Base-by-base conservation (phyloP, 2,888 invertebrate genomes). In the Harpalus rufipes region DNA sequence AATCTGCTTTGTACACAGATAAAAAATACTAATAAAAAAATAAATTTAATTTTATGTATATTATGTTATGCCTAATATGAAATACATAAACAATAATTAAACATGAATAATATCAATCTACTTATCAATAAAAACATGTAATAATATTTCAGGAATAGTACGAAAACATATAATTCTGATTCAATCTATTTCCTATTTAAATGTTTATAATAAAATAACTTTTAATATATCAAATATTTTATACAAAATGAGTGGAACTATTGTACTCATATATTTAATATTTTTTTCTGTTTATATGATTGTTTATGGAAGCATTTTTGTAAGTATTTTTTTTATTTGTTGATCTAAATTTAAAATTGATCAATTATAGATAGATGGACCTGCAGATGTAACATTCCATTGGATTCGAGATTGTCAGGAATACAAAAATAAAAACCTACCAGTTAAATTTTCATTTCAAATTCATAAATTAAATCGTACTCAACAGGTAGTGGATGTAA, bases 391-490 rank as follows among this genome's bases (percentile, higher is more conserved):
- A 32, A 59, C 12, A n/a, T 79, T 79, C 8, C 12, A 25, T 7
- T 59, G 59, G 56, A 79, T 79, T 12, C 14, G 25, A 32, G 79
- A 79, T 25, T 79, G 79, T 59, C 79, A 58, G 7, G 59, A 39
- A 16, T 25, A 25, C 8, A 59, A 59, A 59, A 59, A 25, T n/a
- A 59, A 79, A 79, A 32, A 79, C 32, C n/a, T 79, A 32, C 58
- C 58, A 14, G 4, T 79, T 12, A 79, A 79, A 79, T 59, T 79
- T 58, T 5, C 7, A 25, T 25, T 14, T 21, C 21, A 2, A 21
- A 59, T 79, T 59, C 79, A 79, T 79, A 79, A 79, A 79, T 4
- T 58, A 21, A 79, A 79, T 32, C 25, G 79, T 14, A 79, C 59
- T 18, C 18, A 21, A 21, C 79, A 79, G 56, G 79, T 79, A 4